These are phyloP conservation scores for Hylyphantes graminicola DNA, from an alignment of 1,140 invertebrate species.

Conservation along the genomic window DNA sequence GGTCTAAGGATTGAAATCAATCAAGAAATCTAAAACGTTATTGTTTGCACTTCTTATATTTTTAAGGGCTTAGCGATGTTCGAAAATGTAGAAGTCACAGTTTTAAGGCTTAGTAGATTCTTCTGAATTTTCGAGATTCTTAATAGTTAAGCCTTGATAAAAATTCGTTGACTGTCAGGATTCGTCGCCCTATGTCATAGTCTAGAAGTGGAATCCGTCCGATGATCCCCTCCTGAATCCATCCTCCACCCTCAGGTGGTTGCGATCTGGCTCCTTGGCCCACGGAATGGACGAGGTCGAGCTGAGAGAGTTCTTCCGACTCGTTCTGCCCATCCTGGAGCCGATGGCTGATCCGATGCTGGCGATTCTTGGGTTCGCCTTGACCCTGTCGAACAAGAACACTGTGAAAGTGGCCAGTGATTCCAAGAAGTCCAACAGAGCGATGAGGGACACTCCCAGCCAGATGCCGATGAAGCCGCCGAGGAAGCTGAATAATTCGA, in stretches of 20 bases:
- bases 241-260: slow-evolving; percentile 13
- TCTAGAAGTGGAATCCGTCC: not conserved
- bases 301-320: slow-evolving; percentile 22
- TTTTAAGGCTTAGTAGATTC: too few relatives aligned
- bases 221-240: too few relatives aligned
- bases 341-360: slow-evolving; percentile 2
- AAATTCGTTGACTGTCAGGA: too few relatives aligned
- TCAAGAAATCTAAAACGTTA: too few relatives aligned
- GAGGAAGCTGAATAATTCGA: slow-evolving; percentile 59
- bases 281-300: slow-evolving; percentile 29
- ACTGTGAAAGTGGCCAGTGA: slow-evolving; percentile 30
- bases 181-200: not conserved
- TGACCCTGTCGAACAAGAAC: slow-evolving; percentile 21
- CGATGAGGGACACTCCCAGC: slow-evolving; percentile 59
- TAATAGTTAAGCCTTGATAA: too few relatives aligned
- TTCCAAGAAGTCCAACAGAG: slow-evolving; percentile 52
- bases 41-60: too few relatives aligned
- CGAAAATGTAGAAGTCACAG: too few relatives aligned
- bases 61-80: too few relatives aligned
- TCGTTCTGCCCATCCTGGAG: not conserved
- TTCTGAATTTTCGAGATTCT: too few relatives aligned
- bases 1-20: too few relatives aligned
- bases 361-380: not conserved
- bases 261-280: not conserved
- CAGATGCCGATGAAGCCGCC: slow-evolving; percentile 61